Evolutionary conservation across 1,140 invertebrate genomes (phyloP), one percentile per base, ranked within the genome.

Genomic region (Brevipalpus yothersi): DNA sequence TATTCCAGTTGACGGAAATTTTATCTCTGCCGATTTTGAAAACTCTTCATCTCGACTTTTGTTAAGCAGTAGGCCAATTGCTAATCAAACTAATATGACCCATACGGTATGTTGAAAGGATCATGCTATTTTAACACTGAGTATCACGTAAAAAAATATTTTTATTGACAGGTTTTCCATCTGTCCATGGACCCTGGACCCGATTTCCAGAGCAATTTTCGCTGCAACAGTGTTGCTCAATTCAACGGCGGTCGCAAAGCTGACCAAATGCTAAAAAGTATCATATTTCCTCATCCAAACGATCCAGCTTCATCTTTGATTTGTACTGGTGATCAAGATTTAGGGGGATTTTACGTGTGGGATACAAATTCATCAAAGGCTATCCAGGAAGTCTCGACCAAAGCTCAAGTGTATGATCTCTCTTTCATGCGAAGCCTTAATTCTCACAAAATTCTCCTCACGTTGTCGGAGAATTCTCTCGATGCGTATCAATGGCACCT

Each of bases 221-320:
- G 7, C 11, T 31, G n/a, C 39, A 39, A 21, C 11, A 19, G 12
- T 55, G 19, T 10, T 13, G 11, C 12, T 55, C 21, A 39, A 31
- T 55, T 39, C 11, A 31, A 39, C 31, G 80, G 79, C 3, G 78
- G 81, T 4, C 72, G 69, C 21, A 74, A 74, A 47, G 80, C 82
- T 62, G 78, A 76, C 5, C 67, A 79, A 21, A 69, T 84, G 57
- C 76, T 79, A 4, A 74, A 78, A 51, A 76, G 80, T 1, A 75
- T 75, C 53, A 73, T 80, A 41, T 65, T 82, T 58, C 60, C 66
- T 19, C 72, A 73, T 59, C 66, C 77, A 15, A 53, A 53, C n/a
- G 56, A 63, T 54, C 19, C 58, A 19, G 55, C 55, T 13, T 60
- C 54, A 15, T 41, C 62, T 53, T 45, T 66, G 0, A 39, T 64